Percentiles rank a stretch among this genome's conserved stretches.
Evolutionary conservation across 1,140 invertebrate species (phyloP).

Genomic region (Nautilus pompilius): DNA sequence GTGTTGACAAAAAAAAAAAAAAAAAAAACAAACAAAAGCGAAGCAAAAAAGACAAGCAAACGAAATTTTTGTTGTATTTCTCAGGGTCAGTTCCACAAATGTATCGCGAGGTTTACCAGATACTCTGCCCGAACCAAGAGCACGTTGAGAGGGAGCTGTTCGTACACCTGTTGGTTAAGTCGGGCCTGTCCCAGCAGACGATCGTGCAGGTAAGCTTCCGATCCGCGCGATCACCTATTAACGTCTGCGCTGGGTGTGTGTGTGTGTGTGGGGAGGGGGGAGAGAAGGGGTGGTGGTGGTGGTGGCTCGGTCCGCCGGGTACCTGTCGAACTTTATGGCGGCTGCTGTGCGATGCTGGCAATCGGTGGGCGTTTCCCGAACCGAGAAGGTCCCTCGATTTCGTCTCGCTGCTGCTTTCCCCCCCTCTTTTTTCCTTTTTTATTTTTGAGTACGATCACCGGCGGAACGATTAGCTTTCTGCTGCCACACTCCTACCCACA

Average conservation of each 20-base stretch:
- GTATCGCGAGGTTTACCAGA: conserved; percentile 66
- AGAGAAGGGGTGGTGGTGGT: background rate
- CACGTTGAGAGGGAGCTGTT: conserved; percentile 65
- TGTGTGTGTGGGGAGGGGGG: background rate
- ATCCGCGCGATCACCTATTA: background rate
- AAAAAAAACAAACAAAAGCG: no score
- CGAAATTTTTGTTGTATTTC: no score
- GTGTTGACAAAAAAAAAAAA: no score
- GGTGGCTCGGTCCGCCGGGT: background rate
- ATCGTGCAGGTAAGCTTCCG: conserved; percentile 60
- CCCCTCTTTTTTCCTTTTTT: no score
- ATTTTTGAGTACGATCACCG: no score
- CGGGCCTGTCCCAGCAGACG: conserved; percentile 61
- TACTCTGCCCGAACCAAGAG: conserved; percentile 63
- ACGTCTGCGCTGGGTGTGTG: background rate
- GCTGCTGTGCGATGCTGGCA: no score
- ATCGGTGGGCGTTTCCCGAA: background rate
- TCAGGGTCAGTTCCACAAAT: conserved; percentile 65
- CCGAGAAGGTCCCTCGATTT: no score
- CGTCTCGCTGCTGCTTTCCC: no score
- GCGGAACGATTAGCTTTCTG: no score
- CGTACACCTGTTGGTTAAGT: conserved; percentile 63
- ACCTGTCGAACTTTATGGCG: no score
- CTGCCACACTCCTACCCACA: no score
- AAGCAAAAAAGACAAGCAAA: no score